Evolutionary conservation across 2,888 invertebrate genomes (phyloP).

Genomic region (Eilema griseolum): DNA sequence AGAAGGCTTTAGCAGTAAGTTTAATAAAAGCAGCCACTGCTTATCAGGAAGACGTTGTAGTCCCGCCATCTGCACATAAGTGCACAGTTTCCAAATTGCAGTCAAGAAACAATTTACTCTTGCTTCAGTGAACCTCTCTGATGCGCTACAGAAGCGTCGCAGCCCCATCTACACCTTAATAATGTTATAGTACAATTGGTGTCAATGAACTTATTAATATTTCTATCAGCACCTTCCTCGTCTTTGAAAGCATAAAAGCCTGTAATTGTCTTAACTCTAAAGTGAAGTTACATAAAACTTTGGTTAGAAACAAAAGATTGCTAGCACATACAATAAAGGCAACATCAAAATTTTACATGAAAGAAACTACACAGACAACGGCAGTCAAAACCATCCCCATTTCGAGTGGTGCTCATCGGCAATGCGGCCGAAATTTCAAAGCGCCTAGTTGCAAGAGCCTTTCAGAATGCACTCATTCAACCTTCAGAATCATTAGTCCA

Average conservation of each 20-base stretch:
- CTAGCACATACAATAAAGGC: constrained; percentile 31
- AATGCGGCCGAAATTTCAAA: constrained; percentile 61
- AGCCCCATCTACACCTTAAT: background rate
- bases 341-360: constrained; percentile 46
- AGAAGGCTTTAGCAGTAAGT: too few relatives aligned
- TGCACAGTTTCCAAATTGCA: background rate
- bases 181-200: background rate
- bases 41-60: background rate
- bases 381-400: constrained; percentile 52
- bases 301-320: constrained; percentile 4
- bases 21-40: background rate
- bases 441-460: constrained; percentile 65
- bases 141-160: background rate
- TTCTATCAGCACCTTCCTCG: background rate
- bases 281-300: background rate
- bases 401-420: constrained; percentile 53
- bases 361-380: constrained; percentile 49
- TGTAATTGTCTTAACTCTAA: background rate
- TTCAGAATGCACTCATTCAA: constrained; percentile 74
- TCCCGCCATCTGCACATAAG: background rate
- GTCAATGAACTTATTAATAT: background rate
- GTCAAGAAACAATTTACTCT: background rate
- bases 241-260: background rate
- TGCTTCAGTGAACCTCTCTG: background rate
- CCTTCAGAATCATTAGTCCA: constrained; percentile 75